Evolutionary conservation across 2,888 invertebrate species (phyloP), one percentile per base, ranked within the genome.

Genomic region (Thecocarcelia acutangulata): DNA sequence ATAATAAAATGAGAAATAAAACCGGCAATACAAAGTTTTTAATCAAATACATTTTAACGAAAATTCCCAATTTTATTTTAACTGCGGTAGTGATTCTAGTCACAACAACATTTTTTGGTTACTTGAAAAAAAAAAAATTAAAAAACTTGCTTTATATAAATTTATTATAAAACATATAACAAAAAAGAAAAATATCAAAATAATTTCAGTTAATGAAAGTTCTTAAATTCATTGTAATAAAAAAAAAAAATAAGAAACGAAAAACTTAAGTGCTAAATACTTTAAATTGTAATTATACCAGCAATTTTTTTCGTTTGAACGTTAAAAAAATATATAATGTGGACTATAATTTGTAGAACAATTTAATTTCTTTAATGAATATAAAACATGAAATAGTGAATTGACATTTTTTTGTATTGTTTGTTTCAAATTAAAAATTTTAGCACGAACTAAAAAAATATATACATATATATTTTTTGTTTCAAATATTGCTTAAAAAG

Each of bases 51-150:
- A 61, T 61, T 76, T 63, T 33, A 76, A 54, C 61, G 50, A 78
- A 72, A 77, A 50, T 63, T 50, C 37, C 28, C 56, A 66, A 66
- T 58, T 66, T 70, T 72, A 66, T 58, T 72, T 72, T 19, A 72
- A 59, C 17, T 44, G 44, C 40, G 68, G 77, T 76, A 56, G 76
- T 63, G 76, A 81, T 81, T 76, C 76, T 56, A 73, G 72, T 72
- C 76, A 73, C 80, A 81, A 56, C 69, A 70, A 33, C 54, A 46
- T 44, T 52, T 58, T 78, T 73, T 54, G 52, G 28, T 54, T 54
- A 63, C 17, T 54, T 46, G 15, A 44, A 37, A 52, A 44, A 9
- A 9, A 58, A 40, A 4, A 56, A 24, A n/a, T 12, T 0, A 17
- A 64, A 56, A 19, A 48, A 68, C 40, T n/a, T 24, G 42, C 5